These are phyloP conservation scores for Acyrthosiphon pisum DNA, from an alignment of 1,140 invertebrate species.

Conservation along the genomic window DNA sequence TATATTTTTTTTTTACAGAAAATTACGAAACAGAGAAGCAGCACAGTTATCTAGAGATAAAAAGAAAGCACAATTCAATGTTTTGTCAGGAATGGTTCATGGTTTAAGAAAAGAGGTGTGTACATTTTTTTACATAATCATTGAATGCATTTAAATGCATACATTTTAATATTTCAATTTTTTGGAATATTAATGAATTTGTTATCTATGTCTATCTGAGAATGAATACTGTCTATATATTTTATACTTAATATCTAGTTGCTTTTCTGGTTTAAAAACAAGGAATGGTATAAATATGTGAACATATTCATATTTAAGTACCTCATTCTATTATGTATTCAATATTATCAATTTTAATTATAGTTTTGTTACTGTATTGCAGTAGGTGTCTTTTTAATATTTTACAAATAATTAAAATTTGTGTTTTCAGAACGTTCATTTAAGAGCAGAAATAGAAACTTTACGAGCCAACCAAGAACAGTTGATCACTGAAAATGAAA, in stretches of 20 bases:
- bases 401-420: not conserved
- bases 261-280: not conserved
- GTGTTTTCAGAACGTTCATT: constrained; percentile 34
- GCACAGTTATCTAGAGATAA: constrained; percentile 53
- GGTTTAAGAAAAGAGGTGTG: constrained; percentile 48
- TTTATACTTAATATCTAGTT: not conserved
- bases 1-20: constrained; percentile 1
- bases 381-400: not conserved
- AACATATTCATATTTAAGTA: not conserved
- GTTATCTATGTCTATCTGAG: not conserved
- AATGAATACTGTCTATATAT: not conserved
- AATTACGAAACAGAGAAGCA: constrained; percentile 54
- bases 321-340: not conserved
- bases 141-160: not conserved
- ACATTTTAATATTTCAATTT: not conserved
- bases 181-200: not conserved
- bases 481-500: constrained; percentile 45
- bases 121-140: not conserved
- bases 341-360: not conserved
- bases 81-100: constrained; percentile 51
- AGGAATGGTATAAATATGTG: not conserved
- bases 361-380: not conserved
- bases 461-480: constrained; percentile 35
- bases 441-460: constrained; percentile 45
- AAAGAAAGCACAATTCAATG: constrained; percentile 51